These are phyloP conservation scores for Lutra lutra DNA, from an alignment of 2,797 vertebrate species.

Conservation along the genomic window DNA sequence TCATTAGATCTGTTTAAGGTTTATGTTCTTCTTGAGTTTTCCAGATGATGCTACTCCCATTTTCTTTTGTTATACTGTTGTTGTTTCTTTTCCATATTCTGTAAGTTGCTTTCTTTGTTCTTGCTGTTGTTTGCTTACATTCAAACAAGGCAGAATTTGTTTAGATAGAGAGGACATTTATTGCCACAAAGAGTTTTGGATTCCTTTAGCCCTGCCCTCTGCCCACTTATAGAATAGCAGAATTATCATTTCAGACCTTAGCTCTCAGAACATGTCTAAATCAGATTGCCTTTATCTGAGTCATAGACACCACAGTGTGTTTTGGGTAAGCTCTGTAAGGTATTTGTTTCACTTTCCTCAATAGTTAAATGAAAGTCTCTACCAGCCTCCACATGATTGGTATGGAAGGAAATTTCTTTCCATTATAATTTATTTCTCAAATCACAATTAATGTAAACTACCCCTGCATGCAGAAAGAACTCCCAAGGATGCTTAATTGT, in stretches of 20 bases:
- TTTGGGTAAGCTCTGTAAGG: not conserved
- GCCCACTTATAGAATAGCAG: not conserved
- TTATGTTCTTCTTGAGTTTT: not conserved
- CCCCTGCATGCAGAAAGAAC: not conserved
- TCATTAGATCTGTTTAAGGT: not conserved
- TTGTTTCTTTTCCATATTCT: not conserved
- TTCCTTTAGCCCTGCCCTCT: not conserved
- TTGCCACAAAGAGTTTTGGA: not conserved
- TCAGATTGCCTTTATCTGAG: not conserved
- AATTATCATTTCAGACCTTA: not conserved
- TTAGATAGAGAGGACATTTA: not conserved
- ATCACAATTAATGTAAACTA: slow-evolving; percentile 34
- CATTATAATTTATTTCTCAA: slow-evolving; percentile 35
- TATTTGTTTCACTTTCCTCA: not conserved
- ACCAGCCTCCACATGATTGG: not conserved
- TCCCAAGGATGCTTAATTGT: not conserved
- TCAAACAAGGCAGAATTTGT: not conserved
- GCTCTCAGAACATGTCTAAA: not conserved
- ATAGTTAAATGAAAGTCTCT: not conserved
- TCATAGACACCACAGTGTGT: not conserved
- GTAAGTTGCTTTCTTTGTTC: not conserved
- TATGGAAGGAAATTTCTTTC: not conserved
- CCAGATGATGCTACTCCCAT: not conserved
- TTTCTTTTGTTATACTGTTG: not conserved
- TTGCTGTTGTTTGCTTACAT: not conserved